These are phyloP conservation scores for Sinohyriopsis cumingii DNA, from an alignment of 2,888 invertebrate genomes.

Conservation along the genomic window DNA sequence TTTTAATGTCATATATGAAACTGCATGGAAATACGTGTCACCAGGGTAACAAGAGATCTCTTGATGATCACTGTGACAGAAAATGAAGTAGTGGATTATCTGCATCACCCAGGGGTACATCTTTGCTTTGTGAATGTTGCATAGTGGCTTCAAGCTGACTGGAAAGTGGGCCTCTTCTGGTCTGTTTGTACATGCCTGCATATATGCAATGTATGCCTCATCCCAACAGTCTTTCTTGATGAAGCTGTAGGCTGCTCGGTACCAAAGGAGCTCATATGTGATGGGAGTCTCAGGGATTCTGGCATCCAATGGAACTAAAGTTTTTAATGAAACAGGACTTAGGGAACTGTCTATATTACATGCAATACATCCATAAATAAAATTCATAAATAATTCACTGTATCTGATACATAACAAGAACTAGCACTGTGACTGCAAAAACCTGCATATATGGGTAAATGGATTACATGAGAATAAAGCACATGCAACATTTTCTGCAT, in stretches of 20 bases:
- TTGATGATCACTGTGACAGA: constrained; percentile 37
- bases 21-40: constrained; percentile 54
- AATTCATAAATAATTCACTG: too few species aligned
- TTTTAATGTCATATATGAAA: constrained; percentile 36
- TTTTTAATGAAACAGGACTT: too few species aligned
- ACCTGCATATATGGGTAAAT: too few species aligned
- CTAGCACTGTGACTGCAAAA: too few species aligned
- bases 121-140: constrained; percentile 25
- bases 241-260: constrained; percentile 39
- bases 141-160: constrained; percentile 38
- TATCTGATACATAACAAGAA: too few species aligned
- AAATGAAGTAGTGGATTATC: constrained; percentile 37
- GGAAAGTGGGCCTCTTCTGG: constrained; percentile 8
- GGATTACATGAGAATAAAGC: too few species aligned
- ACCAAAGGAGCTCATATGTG: constrained; percentile 40
- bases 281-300: constrained; percentile 19
- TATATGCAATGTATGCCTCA: constrained; percentile 29
- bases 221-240: constrained; percentile 29
- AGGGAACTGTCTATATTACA: too few species aligned
- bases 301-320: neutral
- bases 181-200: constrained; percentile 16
- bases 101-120: constrained; percentile 24
- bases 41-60: constrained; percentile 36
- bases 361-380: too few species aligned
- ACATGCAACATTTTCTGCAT: too few species aligned